Evolutionary conservation across 2,113 vertebrate species (phyloP), one percentile per base, ranked within the genome.

Genomic region (Telmatochromis bifrenatus): DNA sequence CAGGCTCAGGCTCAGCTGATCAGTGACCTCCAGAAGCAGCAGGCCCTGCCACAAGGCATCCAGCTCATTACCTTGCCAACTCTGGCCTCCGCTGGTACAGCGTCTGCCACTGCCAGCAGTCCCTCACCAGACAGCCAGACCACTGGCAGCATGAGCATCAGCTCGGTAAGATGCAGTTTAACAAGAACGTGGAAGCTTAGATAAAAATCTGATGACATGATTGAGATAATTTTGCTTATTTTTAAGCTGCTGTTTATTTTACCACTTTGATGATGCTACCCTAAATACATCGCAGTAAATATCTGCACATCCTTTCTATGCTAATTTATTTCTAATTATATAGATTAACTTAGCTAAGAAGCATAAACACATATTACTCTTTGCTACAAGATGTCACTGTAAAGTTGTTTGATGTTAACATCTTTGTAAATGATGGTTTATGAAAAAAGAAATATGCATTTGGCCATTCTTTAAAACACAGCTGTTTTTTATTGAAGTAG

Each of bases 51-150:
- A 1, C 96, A 96, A 88, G 95, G 95, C 94, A 96, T 97, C 91
- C 96, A 98, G 89, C 98, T 97, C 19, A 95, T 98, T 13, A 97
- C 97, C 84, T 96, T 98, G 5, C 98, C 98, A 2, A 96, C 97
- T 0, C 96, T 97, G 6, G 92, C 96, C 0, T 97, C 98, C 91
- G 96, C 97, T 9, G 94, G 92, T 54, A 96, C 97, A 42, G 95
- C 97, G 81, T 95, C 97, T 45, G 96, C 92, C 84, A 96, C 97
- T 42, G 97, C 92, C 88, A 96, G 97, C 89, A 98, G 98, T 95
- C 97, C 98, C 3, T 97, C 98, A 12, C 95, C 97, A 0, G 97
- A 97, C 28, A 98, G 94, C 95, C 97, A 98, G 82, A 97, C 97
- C 0, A 96, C 97, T 0, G 95, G 98, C 95, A 98, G 97, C 4